Evolutionary conservation across 1,140 invertebrate species (phyloP).

Genomic region (Chrysopa pallens): DNA sequence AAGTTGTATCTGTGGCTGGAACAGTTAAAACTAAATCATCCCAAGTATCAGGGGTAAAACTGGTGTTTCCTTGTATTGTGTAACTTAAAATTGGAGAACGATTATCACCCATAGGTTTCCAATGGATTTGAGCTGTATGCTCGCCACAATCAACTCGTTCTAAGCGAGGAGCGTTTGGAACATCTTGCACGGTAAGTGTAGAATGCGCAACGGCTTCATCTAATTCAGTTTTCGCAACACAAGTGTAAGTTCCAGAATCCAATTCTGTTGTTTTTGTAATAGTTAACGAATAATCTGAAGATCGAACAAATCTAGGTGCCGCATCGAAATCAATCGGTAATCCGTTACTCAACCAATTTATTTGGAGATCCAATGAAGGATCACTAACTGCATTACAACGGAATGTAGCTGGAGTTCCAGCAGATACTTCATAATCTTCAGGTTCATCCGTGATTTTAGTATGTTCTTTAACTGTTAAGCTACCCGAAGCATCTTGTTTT

Average conservation of each 20-base stretch:
- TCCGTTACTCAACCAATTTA: conserved; percentile 77
- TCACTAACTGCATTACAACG: conserved; percentile 83
- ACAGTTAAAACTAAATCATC: conserved; percentile 53
- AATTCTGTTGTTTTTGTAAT: conserved; percentile 87
- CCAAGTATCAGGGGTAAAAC: conserved; percentile 87
- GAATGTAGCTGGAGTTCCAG: conserved; percentile 78
- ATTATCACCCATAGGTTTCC: conserved; percentile 84
- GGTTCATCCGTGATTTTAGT: conserved; percentile 74
- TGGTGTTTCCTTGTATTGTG: conserved; percentile 86
- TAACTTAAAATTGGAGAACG: conserved; percentile 84
- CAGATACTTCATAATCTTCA: conserved; percentile 78
- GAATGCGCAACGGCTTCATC: conserved; percentile 71
- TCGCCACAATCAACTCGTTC: conserved; percentile 44
- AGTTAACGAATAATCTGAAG: conserved; percentile 79
- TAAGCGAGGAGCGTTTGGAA: conserved; percentile 74
- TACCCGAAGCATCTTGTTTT: conserved; percentile 51
- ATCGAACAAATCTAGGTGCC: conserved; percentile 63
- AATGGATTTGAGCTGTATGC: conserved; percentile 54
- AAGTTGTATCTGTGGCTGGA: conserved; percentile 60
- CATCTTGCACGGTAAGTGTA: conserved; percentile 86
- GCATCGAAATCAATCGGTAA: conserved; percentile 72
- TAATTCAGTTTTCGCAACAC: conserved; percentile 77
- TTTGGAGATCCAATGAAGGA: conserved; percentile 54
- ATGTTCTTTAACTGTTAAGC: conserved; percentile 66
- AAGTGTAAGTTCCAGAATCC: conserved; percentile 91